phyloP scores from a whole-genome alignment of 2,888 invertebrate species.

The Leptarthrus brevirostris region DNA sequence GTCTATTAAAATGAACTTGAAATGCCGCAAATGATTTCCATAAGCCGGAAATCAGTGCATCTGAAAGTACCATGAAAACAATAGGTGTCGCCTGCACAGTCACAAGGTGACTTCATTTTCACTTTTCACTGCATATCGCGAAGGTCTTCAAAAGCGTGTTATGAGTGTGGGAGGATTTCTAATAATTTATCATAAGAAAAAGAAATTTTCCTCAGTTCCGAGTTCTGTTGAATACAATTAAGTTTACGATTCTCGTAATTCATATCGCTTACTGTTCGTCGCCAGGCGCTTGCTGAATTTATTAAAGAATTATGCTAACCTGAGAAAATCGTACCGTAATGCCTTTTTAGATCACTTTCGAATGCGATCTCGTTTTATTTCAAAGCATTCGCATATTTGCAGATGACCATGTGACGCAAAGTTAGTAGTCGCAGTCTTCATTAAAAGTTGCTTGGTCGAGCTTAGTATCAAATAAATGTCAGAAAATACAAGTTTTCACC shows the following conservation, averaged over 20 bases:
- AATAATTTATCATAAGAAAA: slow-evolving; percentile 46
- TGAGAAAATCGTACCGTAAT: not conserved
- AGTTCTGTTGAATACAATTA: slow-evolving; percentile 35
- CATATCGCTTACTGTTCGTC: slow-evolving; percentile 7
- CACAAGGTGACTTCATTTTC: slow-evolving; percentile 37
- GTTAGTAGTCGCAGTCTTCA: not conserved
- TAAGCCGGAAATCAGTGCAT: slow-evolving; percentile 45
- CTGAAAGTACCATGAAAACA: slow-evolving; percentile 22
- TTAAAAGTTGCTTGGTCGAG: not conserved
- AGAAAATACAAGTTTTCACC: slow-evolving; percentile 30
- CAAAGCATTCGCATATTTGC: not conserved
- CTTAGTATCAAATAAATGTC: slow-evolving; percentile 11
- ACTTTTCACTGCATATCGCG: slow-evolving; percentile 39
- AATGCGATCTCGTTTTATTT: slow-evolving; percentile 15
- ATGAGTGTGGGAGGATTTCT: slow-evolving; percentile 54
- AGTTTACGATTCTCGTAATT: not conserved
- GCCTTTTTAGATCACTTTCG: slow-evolving; percentile 28
- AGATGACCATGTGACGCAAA: slow-evolving; percentile 6
- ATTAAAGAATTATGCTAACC: slow-evolving; percentile 4
- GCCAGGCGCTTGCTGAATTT: not conserved
- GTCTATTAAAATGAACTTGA: slow-evolving; percentile 13
- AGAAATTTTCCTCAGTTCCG: slow-evolving; percentile 39
- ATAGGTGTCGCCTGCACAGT: slow-evolving; percentile 37
- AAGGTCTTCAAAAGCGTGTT: slow-evolving; percentile 53
- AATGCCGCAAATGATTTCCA: not conserved